phyloP scores from a whole-genome alignment of 2,888 invertebrate species.

The Zygogramma bicolorata region DNA sequence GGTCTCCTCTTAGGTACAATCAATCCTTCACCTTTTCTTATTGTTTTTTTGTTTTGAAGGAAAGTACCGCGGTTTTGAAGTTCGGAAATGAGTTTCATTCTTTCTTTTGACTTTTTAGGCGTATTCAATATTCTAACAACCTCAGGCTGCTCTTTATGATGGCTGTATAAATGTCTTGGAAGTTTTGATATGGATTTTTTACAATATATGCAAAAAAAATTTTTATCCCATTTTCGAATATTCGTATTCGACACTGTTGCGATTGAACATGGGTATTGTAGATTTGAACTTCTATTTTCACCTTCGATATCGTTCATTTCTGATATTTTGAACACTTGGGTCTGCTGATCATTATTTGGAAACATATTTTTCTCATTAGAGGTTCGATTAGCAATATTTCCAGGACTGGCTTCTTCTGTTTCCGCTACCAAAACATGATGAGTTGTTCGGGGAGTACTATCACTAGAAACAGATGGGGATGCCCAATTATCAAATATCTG shows the following conservation, averaged over 20 bases:
- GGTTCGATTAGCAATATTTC: neutral
- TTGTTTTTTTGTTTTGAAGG: neutral
- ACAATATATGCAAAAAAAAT: neutral
- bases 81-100: neutral
- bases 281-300: neutral
- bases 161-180: neutral
- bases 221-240: slow-evolving; percentile 10
- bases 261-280: neutral
- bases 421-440: neutral
- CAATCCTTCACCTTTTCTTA: neutral
- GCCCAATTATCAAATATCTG: neutral
- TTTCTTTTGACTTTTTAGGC: neutral
- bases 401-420: neutral
- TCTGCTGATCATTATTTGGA: neutral
- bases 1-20: slow-evolving; percentile 12
- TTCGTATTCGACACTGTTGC: neutral
- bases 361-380: neutral
- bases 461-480: too few relatives aligned
- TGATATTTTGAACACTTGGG: neutral
- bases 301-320: neutral
- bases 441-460: too few relatives aligned
- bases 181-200: neutral
- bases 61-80: slow-evolving; percentile 12
- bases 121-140: neutral
- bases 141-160: slow-evolving; percentile 5